Evolutionary conservation across 2,888 invertebrate species (phyloP).

Genomic region (Ditylenchus weischeri): DNA sequence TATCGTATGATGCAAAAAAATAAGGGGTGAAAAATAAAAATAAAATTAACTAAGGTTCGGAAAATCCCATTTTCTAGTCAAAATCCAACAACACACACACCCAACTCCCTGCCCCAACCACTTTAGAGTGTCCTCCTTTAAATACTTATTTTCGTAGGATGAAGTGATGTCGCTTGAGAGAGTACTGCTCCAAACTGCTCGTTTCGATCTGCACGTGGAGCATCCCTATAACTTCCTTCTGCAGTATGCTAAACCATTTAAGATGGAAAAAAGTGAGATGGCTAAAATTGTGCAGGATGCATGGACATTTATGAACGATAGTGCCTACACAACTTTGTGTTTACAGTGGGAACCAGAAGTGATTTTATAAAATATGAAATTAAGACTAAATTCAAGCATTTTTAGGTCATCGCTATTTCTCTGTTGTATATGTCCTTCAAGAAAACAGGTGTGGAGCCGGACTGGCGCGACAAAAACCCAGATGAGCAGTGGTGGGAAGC

Average conservation of each 20-base stretch:
- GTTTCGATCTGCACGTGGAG: constrained; percentile 95
- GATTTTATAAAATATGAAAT: neutral
- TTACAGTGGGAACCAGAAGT: constrained; percentile 96
- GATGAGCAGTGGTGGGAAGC: constrained; percentile 86
- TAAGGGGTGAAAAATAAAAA: too few relatives aligned
- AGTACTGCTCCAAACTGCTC: constrained; percentile 91
- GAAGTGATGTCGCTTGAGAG: constrained; percentile 88
- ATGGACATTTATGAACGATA: constrained; percentile 90
- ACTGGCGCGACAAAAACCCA: constrained; percentile 58
- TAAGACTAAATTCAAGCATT: neutral
- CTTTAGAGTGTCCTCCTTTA: too few relatives aligned
- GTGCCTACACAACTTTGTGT: constrained; percentile 89
- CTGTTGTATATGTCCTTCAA: constrained; percentile 94
- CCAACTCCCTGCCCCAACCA: too few relatives aligned
- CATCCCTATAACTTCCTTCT: constrained; percentile 87
- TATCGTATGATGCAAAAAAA: too few relatives aligned
- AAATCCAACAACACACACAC: too few relatives aligned
- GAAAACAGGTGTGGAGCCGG: constrained; percentile 93
- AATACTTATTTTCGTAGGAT: constrained; percentile 51
- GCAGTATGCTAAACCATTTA: constrained; percentile 77
- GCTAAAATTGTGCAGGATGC: constrained; percentile 98
- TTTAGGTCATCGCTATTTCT: constrained; percentile 78
- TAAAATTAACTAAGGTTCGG: too few relatives aligned
- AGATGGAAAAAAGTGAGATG: constrained; percentile 77
- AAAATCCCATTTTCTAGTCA: too few relatives aligned